These are phyloP conservation scores for Drosophila biarmipes DNA, from an alignment of 1,140 invertebrate species.

Conservation along the genomic window DNA sequence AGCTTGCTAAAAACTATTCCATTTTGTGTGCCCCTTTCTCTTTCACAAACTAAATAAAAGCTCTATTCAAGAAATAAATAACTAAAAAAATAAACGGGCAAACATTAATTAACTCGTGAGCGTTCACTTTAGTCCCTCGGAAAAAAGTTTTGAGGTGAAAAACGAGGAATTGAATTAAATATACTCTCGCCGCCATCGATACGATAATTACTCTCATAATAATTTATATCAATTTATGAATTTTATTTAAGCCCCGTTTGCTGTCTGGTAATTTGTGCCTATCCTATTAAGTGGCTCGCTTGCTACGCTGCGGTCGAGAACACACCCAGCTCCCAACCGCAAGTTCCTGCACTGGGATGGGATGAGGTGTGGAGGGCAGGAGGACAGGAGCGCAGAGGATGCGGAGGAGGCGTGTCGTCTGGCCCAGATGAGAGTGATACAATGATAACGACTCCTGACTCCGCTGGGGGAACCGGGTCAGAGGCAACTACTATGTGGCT, in stretches of 20 bases:
- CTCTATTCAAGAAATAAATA: neutral
- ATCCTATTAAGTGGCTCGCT: slow-evolving; percentile 1
- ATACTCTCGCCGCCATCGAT: neutral
- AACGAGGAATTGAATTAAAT: slow-evolving; percentile 1
- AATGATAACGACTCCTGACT: slow-evolving; percentile 27
- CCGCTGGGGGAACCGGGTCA: slow-evolving; percentile 3
- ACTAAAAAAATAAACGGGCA: neutral
- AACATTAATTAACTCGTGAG: neutral
- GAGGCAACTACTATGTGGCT: slow-evolving; percentile 7
- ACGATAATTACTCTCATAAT: slow-evolving; percentile 3
- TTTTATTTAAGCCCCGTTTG: neutral
- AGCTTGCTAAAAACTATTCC: neutral
- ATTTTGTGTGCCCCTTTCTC: too few species aligned
- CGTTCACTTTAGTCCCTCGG: neutral
- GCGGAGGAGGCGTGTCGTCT: slow-evolving; percentile 20
- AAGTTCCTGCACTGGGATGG: neutral
- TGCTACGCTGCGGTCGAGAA: neutral
- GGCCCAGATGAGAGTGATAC: slow-evolving; percentile 45
- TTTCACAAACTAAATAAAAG: neutral
- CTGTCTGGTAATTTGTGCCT: neutral
- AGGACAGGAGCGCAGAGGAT: too few species aligned
- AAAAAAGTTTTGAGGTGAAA: neutral
- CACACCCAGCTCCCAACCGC: neutral
- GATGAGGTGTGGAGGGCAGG: too few species aligned
- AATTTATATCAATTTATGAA: slow-evolving; percentile 12